phyloP scores from a whole-genome alignment of 2,113 vertebrate genomes.

The Kryptolebias marmoratus region DNA sequence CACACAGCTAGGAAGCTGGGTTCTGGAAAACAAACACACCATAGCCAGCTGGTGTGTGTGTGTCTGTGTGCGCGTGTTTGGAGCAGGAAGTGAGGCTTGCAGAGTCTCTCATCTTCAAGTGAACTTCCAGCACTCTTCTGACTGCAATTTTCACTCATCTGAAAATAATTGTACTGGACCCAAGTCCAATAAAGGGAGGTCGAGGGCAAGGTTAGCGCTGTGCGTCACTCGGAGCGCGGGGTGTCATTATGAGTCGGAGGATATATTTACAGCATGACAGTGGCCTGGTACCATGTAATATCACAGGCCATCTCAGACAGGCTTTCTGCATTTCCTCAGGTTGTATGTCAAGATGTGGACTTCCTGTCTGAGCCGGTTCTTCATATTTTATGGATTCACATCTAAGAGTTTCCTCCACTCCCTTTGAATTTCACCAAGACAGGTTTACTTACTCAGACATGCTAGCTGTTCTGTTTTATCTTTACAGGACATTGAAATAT shows the following conservation, averaged over 20 bases:
- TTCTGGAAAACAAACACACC: slow-evolving; percentile 55
- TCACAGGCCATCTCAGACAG: slow-evolving; percentile 14
- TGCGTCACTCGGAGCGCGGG: slow-evolving; percentile 38
- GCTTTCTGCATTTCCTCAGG: slow-evolving; percentile 18
- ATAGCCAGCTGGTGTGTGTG: slow-evolving; percentile 19
- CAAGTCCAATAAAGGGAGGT: slow-evolving; percentile 57
- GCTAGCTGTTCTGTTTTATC: not conserved
- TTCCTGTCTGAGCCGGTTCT: not conserved
- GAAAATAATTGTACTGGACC: slow-evolving; percentile 49
- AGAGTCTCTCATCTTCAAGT: slow-evolving; percentile 13
- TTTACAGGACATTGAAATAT: not conserved
- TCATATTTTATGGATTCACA: not conserved
- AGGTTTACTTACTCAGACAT: slow-evolving; percentile 5
- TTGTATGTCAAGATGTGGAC: slow-evolving; percentile 2
- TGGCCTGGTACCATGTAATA: slow-evolving; percentile 47
- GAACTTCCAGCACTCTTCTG: slow-evolving; percentile 36
- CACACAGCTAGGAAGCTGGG: slow-evolving; percentile 26
- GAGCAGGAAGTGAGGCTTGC: slow-evolving; percentile 37
- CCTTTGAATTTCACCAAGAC: slow-evolving; percentile 4
- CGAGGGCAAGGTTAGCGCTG: slow-evolving; percentile 26
- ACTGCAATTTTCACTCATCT: slow-evolving; percentile 53
- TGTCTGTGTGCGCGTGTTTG: slow-evolving; percentile 10
- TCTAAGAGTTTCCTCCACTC: slow-evolving; percentile 9
- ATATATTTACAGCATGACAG: slow-evolving; percentile 53
- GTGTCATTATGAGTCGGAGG: slow-evolving; percentile 53